Conservation (phyloP, 2,888 invertebrate species). For the Argyresthia albistria region DNA sequence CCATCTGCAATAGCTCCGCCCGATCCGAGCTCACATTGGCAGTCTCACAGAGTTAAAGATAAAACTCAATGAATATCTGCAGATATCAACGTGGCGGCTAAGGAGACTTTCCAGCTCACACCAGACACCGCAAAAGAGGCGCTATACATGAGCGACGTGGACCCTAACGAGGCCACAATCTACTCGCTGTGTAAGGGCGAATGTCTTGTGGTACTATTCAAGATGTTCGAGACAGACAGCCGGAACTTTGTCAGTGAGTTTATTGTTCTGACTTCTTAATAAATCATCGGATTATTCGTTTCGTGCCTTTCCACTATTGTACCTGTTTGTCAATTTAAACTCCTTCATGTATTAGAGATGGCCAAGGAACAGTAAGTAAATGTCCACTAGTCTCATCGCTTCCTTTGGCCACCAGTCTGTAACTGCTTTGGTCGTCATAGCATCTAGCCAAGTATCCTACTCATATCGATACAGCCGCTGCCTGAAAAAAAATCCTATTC, state of each 20-base stretch:
- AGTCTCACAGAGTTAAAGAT: too few relatives aligned
- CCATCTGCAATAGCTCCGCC: too few relatives aligned
- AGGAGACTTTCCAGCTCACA: constrained; percentile 36
- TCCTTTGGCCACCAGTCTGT: too few relatives aligned
- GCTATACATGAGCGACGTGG: constrained; percentile 60
- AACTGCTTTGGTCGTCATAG: not conserved
- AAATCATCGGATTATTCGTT: too few relatives aligned
- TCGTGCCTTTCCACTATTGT: too few relatives aligned
- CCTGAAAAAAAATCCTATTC: not conserved
- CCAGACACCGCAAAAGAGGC: constrained; percentile 35
- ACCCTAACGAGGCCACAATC: constrained; percentile 53
- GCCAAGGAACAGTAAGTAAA: too few relatives aligned
- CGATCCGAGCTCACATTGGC: too few relatives aligned
- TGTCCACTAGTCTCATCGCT: not conserved
- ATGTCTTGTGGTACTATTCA: constrained; percentile 50
- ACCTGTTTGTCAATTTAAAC: too few relatives aligned
- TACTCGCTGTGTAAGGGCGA: constrained; percentile 38
- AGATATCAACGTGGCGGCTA: constrained; percentile 47
- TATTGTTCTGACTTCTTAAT: too few relatives aligned
- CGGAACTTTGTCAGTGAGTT: constrained; percentile 51
- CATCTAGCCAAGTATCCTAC: not conserved
- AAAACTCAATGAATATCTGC: not conserved
- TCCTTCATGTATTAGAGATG: too few relatives aligned
- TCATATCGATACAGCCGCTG: not conserved
- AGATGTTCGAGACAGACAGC: constrained; percentile 42